Evolutionary conservation across 2,888 invertebrate genomes (phyloP).

Genomic region (Pyralis farinalis): DNA sequence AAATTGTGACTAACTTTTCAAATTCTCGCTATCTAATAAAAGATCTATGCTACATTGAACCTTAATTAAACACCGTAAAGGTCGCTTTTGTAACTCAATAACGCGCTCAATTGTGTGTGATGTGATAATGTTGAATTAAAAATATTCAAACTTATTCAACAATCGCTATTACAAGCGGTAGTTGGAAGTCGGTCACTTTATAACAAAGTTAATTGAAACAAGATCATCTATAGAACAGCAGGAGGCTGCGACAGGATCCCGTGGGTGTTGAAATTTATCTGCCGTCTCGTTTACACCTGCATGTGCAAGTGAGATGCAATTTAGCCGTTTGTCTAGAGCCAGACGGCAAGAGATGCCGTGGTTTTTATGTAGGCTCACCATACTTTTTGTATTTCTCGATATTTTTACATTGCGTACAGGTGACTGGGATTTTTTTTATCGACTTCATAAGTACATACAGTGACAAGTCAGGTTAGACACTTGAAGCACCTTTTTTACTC

Average conservation of each 20-base stretch:
- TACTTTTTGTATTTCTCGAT: not conserved
- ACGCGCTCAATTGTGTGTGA: too few species aligned
- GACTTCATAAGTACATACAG: too few species aligned
- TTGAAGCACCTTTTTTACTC: too few species aligned
- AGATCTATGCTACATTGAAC: not conserved
- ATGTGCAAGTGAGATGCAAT: slow-evolving; percentile 27
- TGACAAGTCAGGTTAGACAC: too few species aligned
- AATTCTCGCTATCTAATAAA: too few species aligned
- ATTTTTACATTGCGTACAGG: too few species aligned
- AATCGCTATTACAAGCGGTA: slow-evolving; percentile 14
- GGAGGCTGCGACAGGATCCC: slow-evolving; percentile 39
- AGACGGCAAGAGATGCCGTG: slow-evolving; percentile 13
- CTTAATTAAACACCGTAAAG: not conserved
- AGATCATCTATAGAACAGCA: slow-evolving; percentile 49
- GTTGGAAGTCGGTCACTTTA: slow-evolving; percentile 27
- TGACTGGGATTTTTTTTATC: too few species aligned
- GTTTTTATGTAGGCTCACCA: slow-evolving; percentile 25
- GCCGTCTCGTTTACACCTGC: slow-evolving; percentile 30
- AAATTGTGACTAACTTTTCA: too few species aligned
- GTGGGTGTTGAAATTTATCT: slow-evolving; percentile 48
- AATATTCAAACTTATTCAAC: slow-evolving; percentile 20
- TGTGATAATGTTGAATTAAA: not conserved
- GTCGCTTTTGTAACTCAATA: too few species aligned
- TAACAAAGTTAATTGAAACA: slow-evolving; percentile 62
- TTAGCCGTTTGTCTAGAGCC: slow-evolving; percentile 23